These are phyloP conservation scores for Lagorchestes hirsutus DNA, from an alignment of 2,797 vertebrate genomes.

Conservation along the genomic window DNA sequence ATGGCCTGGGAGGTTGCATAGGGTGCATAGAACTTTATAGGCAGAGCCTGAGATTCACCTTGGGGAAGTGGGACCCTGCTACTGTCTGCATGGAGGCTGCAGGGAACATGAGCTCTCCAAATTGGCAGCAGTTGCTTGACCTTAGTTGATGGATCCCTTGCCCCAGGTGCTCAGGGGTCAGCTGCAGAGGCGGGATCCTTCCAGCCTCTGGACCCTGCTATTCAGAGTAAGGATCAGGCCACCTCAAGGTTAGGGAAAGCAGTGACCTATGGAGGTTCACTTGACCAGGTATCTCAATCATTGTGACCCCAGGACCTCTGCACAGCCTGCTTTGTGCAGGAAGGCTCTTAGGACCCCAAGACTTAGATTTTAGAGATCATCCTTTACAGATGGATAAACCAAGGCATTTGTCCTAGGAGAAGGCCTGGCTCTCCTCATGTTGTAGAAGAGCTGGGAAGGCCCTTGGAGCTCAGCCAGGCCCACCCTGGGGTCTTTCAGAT, in stretches of 20 bases:
- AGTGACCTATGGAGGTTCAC: neutral
- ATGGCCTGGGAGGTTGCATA: neutral
- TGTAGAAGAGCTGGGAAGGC: neutral
- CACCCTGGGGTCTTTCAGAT: neutral
- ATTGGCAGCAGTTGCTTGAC: neutral
- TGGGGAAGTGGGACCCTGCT: neutral
- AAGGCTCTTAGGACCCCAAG: neutral
- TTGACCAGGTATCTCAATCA: neutral
- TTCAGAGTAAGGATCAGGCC: neutral
- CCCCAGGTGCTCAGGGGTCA: neutral
- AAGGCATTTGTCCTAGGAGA: neutral
- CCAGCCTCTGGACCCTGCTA: neutral
- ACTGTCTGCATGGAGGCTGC: neutral
- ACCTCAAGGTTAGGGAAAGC: neutral
- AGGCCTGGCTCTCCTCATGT: neutral
- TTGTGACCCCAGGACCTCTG: neutral
- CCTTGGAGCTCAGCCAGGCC: neutral
- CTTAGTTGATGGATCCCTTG: neutral
- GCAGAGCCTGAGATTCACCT: too few relatives aligned
- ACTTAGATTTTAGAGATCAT: neutral
- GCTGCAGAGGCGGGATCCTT: neutral
- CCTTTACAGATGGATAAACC: neutral
- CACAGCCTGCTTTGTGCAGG: neutral
- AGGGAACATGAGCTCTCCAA: too few relatives aligned
- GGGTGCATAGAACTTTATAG: neutral